Evolutionary conservation across 2,888 invertebrate species (phyloP).

Genomic region (Andrena bucephala): DNA sequence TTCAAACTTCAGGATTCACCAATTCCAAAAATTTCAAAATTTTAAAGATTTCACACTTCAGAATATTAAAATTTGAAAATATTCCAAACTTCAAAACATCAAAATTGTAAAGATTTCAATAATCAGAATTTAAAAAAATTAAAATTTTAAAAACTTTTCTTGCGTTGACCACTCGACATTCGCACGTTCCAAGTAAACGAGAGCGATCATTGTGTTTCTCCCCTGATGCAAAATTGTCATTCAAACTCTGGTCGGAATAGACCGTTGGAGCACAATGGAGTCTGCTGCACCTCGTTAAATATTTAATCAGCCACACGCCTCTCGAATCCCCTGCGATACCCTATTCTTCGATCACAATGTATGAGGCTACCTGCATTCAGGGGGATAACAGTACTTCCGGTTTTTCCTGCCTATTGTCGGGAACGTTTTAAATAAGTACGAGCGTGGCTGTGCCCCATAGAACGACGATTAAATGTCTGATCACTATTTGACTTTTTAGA

Average conservation of each 20-base stretch:
- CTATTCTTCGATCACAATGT: constrained; percentile 30
- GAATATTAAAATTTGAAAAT: no score
- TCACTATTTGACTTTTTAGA: not conserved
- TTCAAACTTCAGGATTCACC: no score
- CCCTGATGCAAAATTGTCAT: not conserved
- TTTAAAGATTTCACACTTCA: no score
- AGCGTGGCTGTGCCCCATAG: not conserved
- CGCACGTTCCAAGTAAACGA: not conserved
- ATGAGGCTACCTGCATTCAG: constrained; percentile 20
- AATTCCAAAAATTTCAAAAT: no score
- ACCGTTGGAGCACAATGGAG: constrained; percentile 4
- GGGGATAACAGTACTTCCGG: constrained; percentile 9
- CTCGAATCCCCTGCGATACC: constrained; percentile 10
- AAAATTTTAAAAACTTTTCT: no score
- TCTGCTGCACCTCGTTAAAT: constrained; percentile 30
- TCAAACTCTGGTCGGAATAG: not conserved
- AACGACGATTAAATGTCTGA: not conserved
- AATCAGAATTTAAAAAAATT: no score
- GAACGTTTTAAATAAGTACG: constrained; percentile 10
- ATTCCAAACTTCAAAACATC: no score
- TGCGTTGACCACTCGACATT: not conserved
- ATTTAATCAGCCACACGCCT: constrained; percentile 26
- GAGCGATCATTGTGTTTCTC: not conserved
- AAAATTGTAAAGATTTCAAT: no score
- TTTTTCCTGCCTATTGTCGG: constrained; percentile 5